Evolutionary conservation across 2,797 vertebrate species (phyloP), one percentile per base, ranked within the genome.

Genomic region (Melopsittacus undulatus): DNA sequence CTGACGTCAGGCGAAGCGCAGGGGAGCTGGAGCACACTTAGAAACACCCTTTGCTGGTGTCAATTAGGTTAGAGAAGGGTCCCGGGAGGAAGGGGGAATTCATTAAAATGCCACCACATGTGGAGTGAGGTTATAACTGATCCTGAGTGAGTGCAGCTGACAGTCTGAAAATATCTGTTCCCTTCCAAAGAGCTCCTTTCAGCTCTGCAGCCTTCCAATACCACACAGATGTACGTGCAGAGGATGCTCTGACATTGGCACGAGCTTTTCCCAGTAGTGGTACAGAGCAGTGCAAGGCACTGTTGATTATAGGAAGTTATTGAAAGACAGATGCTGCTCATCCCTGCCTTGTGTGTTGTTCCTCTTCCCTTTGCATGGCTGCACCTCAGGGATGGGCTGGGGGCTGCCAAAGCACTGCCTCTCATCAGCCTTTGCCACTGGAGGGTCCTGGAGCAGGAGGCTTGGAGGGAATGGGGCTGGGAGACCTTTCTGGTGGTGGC

Each of bases 71-170:
- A 32, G 26, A 54, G 57, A 18, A 0, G 7, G 9, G 56, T n/a
- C 82, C 62, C 1, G 2, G 66, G 82, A 43, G 20, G 34, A 11
- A 19, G 13, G 48, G 79, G 51, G 73, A 56, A 61, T 43, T 38
- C 66, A 17, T 70, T 51, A 45, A 66, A 66, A 17, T 1, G 1
- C 38, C 77, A 43, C 61, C 90, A 83, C 84, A 83, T 81, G 62
- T 77, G 69, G 59, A 36, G 69, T 10, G 64, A 72, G 81, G 11
- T 26, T 57, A n/a, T 8, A 63, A 51, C 10, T 19, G 86, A 52
- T 32, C 15, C 16, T 70, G 91, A 89, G 64, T 1, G 56, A 90
- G 46, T 24, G 63, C 89, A 88, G 93, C 91, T 88, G 83, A 43
- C 8, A 13, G 34, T 7, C 72, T 32, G 49, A 43, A 89, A 69